Evolutionary conservation across 2,797 vertebrate species (phyloP).

Genomic region (Platyrinchus mystaceus): DNA sequence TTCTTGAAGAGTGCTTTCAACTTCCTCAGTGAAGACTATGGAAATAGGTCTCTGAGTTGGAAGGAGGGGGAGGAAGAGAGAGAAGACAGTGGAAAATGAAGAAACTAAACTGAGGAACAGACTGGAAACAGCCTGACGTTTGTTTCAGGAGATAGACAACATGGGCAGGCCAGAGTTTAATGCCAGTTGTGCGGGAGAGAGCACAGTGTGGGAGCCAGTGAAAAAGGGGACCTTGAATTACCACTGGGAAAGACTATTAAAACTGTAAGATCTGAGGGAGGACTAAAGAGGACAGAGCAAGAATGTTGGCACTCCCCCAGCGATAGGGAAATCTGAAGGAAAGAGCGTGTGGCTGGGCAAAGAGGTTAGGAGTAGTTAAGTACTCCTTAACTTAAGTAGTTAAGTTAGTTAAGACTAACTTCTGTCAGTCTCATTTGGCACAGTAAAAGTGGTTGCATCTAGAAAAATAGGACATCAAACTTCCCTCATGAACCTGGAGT

Average conservation of each 20-base stretch:
- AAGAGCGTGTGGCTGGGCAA: background rate
- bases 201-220: background rate
- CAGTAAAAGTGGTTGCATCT: background rate
- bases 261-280: background rate
- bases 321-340: background rate
- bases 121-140: background rate
- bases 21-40: background rate
- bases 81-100: background rate
- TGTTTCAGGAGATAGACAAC: background rate
- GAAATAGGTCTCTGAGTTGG: background rate
- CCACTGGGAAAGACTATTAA: background rate
- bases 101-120: background rate
- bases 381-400: too few species aligned
- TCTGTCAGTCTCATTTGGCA: fast-evolving
- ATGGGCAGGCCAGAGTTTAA: background rate
- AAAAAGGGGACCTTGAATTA: background rate
- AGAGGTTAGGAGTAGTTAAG: background rate
- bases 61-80: background rate
- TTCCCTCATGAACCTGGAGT: background rate
- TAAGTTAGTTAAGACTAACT: too few species aligned
- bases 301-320: background rate
- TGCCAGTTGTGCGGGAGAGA: background rate
- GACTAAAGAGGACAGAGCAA: background rate
- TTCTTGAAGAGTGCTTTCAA: background rate
- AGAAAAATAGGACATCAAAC: background rate